These are phyloP conservation scores for Crossocerus cetratus DNA, from an alignment of 2,888 invertebrate species.

Conservation along the genomic window DNA sequence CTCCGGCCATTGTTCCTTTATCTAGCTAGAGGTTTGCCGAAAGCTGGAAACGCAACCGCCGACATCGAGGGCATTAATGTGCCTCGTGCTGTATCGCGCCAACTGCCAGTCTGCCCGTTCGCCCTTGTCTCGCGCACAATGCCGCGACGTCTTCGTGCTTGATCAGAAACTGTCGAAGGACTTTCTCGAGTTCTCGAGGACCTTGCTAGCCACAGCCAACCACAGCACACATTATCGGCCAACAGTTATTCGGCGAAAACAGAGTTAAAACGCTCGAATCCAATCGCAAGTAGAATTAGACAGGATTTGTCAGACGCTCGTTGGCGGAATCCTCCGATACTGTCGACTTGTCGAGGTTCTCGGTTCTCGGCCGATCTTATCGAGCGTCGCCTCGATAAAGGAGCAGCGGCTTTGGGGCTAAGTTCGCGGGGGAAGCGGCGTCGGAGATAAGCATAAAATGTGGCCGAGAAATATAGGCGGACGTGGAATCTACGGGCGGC, in stretches of 20 bases:
- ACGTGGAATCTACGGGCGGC: slow-evolving; percentile 8
- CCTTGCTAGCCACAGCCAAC: not conserved
- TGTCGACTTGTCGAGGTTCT: too few species aligned
- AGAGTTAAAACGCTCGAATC: too few species aligned
- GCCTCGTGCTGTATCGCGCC: slow-evolving; percentile 8
- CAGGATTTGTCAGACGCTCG: too few species aligned
- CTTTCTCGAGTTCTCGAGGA: not conserved
- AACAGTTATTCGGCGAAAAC: too few species aligned
- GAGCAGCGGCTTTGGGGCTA: not conserved
- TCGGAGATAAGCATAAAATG: not conserved
- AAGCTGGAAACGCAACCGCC: slow-evolving; percentile 26
- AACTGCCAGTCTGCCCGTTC: slow-evolving; percentile 9
- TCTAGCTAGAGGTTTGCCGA: slow-evolving; percentile 28
- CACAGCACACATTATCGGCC: too few species aligned
- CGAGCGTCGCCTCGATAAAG: not conserved
- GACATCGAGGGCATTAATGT: slow-evolving; percentile 23
- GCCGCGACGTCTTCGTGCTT: not conserved
- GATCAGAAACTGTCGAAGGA: not conserved
- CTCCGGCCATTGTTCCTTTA: slow-evolving; percentile 4
- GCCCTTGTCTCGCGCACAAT: slow-evolving; percentile 28
- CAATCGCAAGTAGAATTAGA: too few species aligned
- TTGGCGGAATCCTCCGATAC: too few species aligned
- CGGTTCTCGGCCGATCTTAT: too few species aligned
- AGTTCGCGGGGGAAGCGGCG: slow-evolving; percentile 6
- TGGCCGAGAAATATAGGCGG: slow-evolving; percentile 13